Evolutionary conservation across 2,888 invertebrate genomes (phyloP), one percentile per base, ranked within the genome.

Genomic region (Macrophya alboannulata): DNA sequence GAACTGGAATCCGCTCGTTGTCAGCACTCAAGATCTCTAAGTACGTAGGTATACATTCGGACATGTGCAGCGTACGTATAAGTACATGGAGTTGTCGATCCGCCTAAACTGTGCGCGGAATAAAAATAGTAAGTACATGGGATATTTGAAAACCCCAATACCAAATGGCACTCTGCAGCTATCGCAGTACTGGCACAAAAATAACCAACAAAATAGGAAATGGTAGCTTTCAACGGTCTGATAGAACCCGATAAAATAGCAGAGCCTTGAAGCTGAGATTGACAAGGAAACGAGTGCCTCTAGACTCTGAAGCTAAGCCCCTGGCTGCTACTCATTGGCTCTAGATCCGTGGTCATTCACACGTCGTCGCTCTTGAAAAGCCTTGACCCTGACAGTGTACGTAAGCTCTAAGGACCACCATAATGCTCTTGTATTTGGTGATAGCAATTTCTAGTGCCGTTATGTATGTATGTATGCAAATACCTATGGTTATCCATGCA

Each of bases 261-360:
- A 77, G 55, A 77, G 77, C 62, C 55, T 59, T 9, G 59, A 43
- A 43, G 79, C 59, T 43, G 40, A 43, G 81, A 81, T 81, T 62
- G 81, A 81, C 81, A 77, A 77, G 77, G 12, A 77, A 77, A 77
- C 55, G 55, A 51, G 25, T 55, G 55, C 51, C 77, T 17, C 31
- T n/a, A 77, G 17, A 55, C 55, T 77, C 55, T 77, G 55, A 68
- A 37, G 68, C 17, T 37, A 37, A 77, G 17, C 77, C 77, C 77
- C 37, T 25, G 55, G 51, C 37, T 17, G 15, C 77, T 55, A 77
- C 77, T 51, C 81, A 43, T 43, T 62, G 59, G 21, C 40, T 81
- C 4, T 31, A 77, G 77, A 55, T 37, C 77, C 77, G 55, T 77
- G 77, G 77, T 77, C 81, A 81, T 81, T 59, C 43, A 62, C 81